Conservation (phyloP, 2,888 invertebrate species). For the Pterostichus madidus region DNA sequence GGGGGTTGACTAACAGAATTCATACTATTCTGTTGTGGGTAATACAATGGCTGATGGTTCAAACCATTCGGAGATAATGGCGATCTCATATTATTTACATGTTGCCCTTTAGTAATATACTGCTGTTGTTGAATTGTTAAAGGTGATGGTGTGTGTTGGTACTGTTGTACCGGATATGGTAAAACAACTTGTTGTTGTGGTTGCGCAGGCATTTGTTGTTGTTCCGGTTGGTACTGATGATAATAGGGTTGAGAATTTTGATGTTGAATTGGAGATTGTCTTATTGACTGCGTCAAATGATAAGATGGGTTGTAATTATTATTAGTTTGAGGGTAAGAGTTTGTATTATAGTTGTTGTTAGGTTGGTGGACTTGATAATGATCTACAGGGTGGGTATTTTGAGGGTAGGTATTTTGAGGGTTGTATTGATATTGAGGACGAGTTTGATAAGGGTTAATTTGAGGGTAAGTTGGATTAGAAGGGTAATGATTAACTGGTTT, state of each 20-base stretch:
- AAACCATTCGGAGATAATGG: constrained; percentile 13
- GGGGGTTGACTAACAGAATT: constrained; percentile 68
- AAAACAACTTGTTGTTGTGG: constrained; percentile 11
- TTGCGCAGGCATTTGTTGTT: constrained; percentile 44
- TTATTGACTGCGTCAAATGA: constrained; percentile 57
- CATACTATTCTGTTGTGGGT: constrained; percentile 63
- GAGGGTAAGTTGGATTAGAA: neutral
- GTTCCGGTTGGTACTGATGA: constrained; percentile 70
- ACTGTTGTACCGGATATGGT: constrained; percentile 46
- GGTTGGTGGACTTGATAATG: constrained; percentile 18
- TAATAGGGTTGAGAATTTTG: constrained; percentile 71
- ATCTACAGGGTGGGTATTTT: constrained; percentile 51
- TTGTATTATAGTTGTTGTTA: constrained; percentile 53
- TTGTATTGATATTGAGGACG: constrained; percentile 6
- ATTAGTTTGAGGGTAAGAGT: neutral
- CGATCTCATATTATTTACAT: constrained; percentile 32
- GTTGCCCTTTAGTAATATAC: constrained; percentile 54
- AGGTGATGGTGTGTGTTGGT: constrained; percentile 68
- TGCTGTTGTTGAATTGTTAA: constrained; percentile 53
- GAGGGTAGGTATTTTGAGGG: constrained; percentile 41
- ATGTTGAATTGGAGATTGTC: constrained; percentile 68
- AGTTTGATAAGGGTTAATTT: constrained; percentile 11
- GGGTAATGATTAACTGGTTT: constrained; percentile 25
- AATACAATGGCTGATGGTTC: constrained; percentile 44
- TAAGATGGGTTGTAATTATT: constrained; percentile 25